Base-by-base conservation (phyloP, 2,113 vertebrate species). In the Tinamus guttatus region DNA sequence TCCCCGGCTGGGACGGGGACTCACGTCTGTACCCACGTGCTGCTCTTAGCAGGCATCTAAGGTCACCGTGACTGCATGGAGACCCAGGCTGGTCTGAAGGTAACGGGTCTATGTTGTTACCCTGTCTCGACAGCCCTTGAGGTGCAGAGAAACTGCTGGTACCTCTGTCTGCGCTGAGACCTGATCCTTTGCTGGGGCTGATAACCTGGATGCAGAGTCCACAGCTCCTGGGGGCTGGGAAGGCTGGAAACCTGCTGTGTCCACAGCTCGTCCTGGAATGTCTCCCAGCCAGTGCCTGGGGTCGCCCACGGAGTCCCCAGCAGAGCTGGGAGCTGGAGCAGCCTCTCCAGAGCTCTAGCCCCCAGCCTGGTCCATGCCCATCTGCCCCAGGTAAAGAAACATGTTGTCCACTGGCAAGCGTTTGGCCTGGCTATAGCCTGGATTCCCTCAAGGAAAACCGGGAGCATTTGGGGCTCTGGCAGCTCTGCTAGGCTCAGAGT, bases 131-230 rank as follows among this genome's bases (percentile, higher is more conserved):
- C 54, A 56, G 45, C 52, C 71, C 59, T 19, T 6, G 49, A 69
- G 58, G 38, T 32, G 4, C 13, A 12, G 28, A 2, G n/a, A 3
- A 12, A 14, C 36, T 3, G 10, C 34, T 22, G 4, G 4, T 5
- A 56, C 60, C 54, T 68, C 40, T 36, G n/a, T 5, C 69, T 38
- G 22, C 34, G 0, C 38, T 25, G 1, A 75, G 75, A 27, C 38
- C 56, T 58, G 63, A 18, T 34, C 28, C 70, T 59, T 36, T 16
- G 11, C 16, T 0, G 3, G 68, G 40, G 43, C 28, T 54, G 4
- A 16, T 27, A 13, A 24, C 13, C 8, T 9, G 32, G 69, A 6
- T 63, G 56, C 41, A 13, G 40, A 41, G 40, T 18, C 43, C 43
- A 45, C 43, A 15, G 43, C 43, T 45, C 43, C 43, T 45, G 43